These are phyloP conservation scores for Coenobita brevimanus DNA, from an alignment of 1,140 invertebrate genomes.

Conservation along the genomic window DNA sequence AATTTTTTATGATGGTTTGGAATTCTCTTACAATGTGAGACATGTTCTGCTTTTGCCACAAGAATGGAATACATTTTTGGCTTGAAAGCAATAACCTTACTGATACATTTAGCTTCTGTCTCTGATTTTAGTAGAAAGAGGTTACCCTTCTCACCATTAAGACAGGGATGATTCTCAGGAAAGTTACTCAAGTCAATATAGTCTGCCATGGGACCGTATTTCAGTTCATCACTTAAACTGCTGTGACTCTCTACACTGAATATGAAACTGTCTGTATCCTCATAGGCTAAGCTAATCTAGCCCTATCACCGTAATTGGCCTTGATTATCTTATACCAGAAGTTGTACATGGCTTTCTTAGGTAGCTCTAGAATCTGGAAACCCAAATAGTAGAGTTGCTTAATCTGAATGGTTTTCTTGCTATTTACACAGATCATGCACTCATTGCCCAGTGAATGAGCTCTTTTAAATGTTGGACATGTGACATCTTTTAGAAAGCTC, in stretches of 20 bases:
- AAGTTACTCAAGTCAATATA: neutral
- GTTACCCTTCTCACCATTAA: neutral
- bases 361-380: neutral
- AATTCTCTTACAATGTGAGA: too few relatives aligned
- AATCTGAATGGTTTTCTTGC: neutral
- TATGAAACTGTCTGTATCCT: neutral
- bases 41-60: too few relatives aligned
- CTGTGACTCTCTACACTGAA: neutral
- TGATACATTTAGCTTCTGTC: neutral
- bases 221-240: constrained; percentile 3
- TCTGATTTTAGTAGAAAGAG: neutral
- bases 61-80: neutral
- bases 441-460: neutral
- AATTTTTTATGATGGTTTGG: neutral
- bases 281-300: neutral
- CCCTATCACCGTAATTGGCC: neutral
- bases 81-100: neutral
- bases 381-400: neutral
- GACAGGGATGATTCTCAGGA: neutral
- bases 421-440: neutral
- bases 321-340: constrained; percentile 1
- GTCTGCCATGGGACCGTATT: neutral
- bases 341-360: neutral
- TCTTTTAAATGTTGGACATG: neutral
- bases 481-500: neutral